phyloP scores from a whole-genome alignment of 64 coral and sea anemone species.

The Cladopsammia gracilis region DNA sequence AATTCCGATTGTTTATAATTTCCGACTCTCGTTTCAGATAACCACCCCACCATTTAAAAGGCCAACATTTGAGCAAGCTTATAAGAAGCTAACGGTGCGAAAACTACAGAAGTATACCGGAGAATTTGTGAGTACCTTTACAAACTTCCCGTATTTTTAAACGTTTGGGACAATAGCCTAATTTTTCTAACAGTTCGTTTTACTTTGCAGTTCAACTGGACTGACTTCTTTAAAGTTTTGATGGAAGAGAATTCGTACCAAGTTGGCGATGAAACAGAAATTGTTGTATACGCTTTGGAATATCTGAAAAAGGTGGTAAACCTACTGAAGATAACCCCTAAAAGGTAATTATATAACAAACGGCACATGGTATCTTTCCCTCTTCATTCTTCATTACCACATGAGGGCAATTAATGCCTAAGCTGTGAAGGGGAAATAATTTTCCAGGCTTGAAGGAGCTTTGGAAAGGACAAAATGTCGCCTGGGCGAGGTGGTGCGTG shows the following conservation, averaged over 20 bases:
- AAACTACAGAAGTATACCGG: conserved; percentile 63
- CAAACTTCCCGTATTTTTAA: neutral
- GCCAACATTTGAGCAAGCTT: neutral
- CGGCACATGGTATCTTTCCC: neutral
- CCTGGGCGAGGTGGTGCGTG: too few species aligned
- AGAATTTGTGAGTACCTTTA: conserved; percentile 12
- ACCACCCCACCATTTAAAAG: neutral
- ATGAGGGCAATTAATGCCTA: too few species aligned
- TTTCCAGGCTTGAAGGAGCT: too few species aligned
- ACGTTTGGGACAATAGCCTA: neutral
- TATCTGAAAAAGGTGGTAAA: conserved; percentile 56
- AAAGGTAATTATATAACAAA: conserved; percentile 35
- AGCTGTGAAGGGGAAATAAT: too few species aligned
- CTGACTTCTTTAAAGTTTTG: conserved; percentile 26
- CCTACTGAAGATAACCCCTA: conserved; percentile 46
- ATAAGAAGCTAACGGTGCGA: conserved; percentile 42
- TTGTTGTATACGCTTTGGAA: conserved; percentile 54
- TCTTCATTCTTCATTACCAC: too few species aligned
- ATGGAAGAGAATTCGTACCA: conserved; percentile 34
- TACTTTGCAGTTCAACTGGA: conserved; percentile 41
- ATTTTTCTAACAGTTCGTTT: neutral
- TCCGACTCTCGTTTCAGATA: neutral
- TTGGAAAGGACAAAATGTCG: too few species aligned
- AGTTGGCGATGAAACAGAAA: conserved; percentile 14
- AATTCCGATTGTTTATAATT: neutral